Conservation (phyloP, 2,797 vertebrate genomes). For the Cynopterus sphinx region DNA sequence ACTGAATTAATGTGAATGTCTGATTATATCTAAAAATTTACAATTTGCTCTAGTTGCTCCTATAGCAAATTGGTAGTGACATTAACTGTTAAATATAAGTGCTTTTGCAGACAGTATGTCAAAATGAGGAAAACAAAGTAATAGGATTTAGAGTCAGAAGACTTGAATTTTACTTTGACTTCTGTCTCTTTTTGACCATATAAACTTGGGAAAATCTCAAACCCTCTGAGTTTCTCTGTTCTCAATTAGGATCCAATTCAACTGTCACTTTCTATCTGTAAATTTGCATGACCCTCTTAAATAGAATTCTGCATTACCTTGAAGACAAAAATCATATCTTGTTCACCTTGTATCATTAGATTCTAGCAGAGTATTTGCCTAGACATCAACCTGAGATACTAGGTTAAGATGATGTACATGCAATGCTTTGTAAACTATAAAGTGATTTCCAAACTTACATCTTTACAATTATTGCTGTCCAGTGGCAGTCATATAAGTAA, state of each 20-base stretch:
- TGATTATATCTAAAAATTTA: not conserved
- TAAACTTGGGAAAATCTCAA: not conserved
- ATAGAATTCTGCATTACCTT: not conserved
- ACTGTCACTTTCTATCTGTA: not conserved
- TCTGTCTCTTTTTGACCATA: not conserved
- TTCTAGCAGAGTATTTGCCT: not conserved
- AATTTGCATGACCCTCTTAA: not conserved
- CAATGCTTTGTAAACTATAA: not conserved
- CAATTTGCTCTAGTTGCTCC: not conserved
- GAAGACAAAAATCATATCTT: not conserved
- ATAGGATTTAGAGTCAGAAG: not conserved
- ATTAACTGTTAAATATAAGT: not conserved
- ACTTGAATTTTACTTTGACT: not conserved
- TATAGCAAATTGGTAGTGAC: not conserved
- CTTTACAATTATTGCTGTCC: not conserved
- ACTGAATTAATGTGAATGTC: not conserved
- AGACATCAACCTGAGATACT: not conserved
- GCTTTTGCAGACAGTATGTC: not conserved
- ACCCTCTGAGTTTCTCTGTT: not conserved
- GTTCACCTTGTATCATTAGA: not conserved
- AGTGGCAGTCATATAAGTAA: not conserved
- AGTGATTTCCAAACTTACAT: not conserved
- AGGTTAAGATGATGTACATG: not conserved
- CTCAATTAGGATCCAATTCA: not conserved
- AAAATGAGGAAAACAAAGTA: not conserved